Evolutionary conservation across 2,113 vertebrate species (phyloP).

Genomic region (Psittacara wagleri): DNA sequence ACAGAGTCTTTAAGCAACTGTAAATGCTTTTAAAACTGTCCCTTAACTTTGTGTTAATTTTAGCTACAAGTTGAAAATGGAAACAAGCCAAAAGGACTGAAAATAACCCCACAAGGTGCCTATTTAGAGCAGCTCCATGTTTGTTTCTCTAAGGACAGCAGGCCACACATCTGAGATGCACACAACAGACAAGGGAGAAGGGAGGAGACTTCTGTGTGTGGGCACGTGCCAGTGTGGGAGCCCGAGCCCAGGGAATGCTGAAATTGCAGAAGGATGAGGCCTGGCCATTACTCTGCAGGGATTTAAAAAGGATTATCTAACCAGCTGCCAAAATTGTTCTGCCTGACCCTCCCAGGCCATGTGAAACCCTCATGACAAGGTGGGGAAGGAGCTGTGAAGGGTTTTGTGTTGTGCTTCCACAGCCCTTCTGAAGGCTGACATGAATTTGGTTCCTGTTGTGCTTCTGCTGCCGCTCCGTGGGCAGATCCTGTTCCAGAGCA

Average conservation of each 20-base stretch:
- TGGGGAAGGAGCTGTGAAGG: not conserved
- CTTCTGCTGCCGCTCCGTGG: not conserved
- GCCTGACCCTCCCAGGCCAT: not conserved
- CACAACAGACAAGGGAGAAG: not conserved
- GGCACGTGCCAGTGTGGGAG: accelerated
- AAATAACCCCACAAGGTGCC: not conserved
- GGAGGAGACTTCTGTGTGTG: not conserved
- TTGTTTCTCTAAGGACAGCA: not conserved
- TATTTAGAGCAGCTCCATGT: not conserved
- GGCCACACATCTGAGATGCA: not conserved
- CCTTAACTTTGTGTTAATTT: not conserved
- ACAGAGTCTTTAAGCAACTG: not conserved
- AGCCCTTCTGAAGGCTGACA: not conserved
- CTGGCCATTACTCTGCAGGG: not conserved
- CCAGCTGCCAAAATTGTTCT: not conserved
- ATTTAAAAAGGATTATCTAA: not conserved
- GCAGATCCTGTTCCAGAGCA: not conserved
- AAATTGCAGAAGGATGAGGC: not conserved
- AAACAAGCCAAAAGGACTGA: not conserved
- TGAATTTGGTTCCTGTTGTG: not conserved
- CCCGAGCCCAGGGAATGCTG: not conserved
- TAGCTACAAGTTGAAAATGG: not conserved
- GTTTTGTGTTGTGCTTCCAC: not conserved
- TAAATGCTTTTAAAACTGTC: not conserved
- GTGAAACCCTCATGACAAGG: not conserved